These are phyloP conservation scores for Agrochola litura DNA, from an alignment of 2,888 invertebrate genomes.

Conservation along the genomic window DNA sequence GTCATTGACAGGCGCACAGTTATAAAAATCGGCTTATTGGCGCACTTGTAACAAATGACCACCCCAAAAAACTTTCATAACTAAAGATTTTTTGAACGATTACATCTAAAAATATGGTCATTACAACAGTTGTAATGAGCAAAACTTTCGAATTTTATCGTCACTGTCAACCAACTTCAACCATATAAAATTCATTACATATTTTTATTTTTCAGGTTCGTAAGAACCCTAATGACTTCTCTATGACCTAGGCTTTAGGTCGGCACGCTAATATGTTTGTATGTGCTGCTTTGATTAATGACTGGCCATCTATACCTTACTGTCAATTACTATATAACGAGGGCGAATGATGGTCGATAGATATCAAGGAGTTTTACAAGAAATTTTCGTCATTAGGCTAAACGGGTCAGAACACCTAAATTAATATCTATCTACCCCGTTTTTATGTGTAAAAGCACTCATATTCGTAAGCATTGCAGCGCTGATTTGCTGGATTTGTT, in stretches of 20 bases:
- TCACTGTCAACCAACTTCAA: background rate
- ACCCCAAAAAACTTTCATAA: background rate
- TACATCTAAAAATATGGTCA: background rate
- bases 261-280: conserved; percentile 27
- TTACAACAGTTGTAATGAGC: background rate
- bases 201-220: background rate
- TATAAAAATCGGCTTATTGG: no score
- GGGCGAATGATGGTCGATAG: background rate
- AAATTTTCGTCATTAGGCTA: background rate
- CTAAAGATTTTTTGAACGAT: background rate
- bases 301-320: background rate
- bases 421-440: no score
- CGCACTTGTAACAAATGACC: background rate
- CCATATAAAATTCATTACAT: conserved; percentile 8
- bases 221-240: conserved; percentile 15
- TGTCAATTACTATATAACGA: conserved; percentile 42
- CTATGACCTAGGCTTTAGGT: conserved; percentile 25
- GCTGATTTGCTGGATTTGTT: no score
- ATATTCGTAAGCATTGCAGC: no score
- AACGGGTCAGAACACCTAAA: background rate
- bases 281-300: conserved; percentile 30
- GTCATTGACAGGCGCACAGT: no score
- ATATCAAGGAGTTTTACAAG: conserved; percentile 12
- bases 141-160: background rate
- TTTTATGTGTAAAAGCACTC: background rate